A percentile compares a stretch with the other conserved stretches of the same genome.
Conservation (phyloP, 1,140 invertebrate genomes). For the Cotesia glomerata region DNA sequence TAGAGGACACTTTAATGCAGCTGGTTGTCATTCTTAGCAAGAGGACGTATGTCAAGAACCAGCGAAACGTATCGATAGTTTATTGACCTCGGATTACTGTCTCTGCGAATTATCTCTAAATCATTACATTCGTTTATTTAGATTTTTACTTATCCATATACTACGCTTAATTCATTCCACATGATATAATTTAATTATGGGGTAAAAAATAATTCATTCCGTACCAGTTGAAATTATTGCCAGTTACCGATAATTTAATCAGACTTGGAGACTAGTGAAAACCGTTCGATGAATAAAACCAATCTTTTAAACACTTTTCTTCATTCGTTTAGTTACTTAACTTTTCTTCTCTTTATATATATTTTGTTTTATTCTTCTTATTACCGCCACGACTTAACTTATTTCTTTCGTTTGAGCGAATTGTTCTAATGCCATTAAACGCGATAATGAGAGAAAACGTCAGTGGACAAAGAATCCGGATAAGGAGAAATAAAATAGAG, state of each 20-base stretch:
- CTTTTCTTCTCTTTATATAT: constrained; percentile 6
- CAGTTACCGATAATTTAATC: background rate
- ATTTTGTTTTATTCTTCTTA: constrained; percentile 14
- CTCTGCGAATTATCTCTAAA: background rate
- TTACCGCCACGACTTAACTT: constrained; percentile 33
- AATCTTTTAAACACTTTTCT: too few species aligned
- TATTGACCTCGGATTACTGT: constrained; percentile 21
- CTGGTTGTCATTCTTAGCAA: constrained; percentile 32
- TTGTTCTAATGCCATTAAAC: constrained; percentile 31
- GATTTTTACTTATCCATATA: background rate
- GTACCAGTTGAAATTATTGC: too few species aligned
- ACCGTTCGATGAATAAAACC: too few species aligned
- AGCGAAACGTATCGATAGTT: constrained; percentile 10
- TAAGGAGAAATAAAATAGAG: constrained; percentile 19
- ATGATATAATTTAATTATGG: too few species aligned
- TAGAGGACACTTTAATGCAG: constrained; percentile 20
- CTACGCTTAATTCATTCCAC: too few species aligned
- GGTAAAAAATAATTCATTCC: too few species aligned
- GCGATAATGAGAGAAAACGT: constrained; percentile 19
- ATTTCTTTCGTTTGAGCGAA: constrained; percentile 31
- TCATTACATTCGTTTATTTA: background rate
- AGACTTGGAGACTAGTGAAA: too few species aligned
- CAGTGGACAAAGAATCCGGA: background rate
- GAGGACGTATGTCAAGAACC: constrained; percentile 14
- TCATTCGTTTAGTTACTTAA: too few species aligned